Conservation (phyloP, 2,888 invertebrate genomes). For the Caenorhabditis angaria region DNA sequence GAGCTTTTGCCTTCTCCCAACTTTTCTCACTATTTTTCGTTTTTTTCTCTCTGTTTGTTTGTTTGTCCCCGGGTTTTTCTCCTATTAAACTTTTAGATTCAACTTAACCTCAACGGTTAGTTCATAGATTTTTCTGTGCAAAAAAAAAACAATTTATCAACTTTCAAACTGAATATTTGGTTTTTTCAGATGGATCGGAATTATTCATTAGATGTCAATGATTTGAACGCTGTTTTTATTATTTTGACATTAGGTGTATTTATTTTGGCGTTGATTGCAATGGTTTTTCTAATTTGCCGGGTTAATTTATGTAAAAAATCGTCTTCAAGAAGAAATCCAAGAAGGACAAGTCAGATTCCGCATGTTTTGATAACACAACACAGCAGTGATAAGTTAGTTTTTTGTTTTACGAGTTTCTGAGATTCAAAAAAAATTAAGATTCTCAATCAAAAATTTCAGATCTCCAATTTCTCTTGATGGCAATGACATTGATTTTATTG, state of each 20-base stretch:
- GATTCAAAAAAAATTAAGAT: too few species aligned
- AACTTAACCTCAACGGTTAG: background rate
- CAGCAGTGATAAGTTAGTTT: slow-evolving; percentile 36
- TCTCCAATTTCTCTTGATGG: slow-evolving; percentile 42
- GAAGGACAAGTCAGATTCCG: slow-evolving; percentile 27
- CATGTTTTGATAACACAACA: slow-evolving; percentile 41
- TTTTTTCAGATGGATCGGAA: slow-evolving; percentile 18
- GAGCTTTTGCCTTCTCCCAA: background rate
- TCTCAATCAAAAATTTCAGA: slow-evolving; percentile 13
- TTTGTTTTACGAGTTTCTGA: background rate
- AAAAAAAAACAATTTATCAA: too few species aligned
- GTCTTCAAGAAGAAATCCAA: slow-evolving; percentile 10
- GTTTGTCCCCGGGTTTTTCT: background rate
- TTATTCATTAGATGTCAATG: slow-evolving; percentile 19
- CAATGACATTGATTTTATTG: slow-evolving; percentile 63
- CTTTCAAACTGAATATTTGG: too few species aligned
- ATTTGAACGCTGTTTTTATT: slow-evolving; percentile 45
- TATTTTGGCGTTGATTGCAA: slow-evolving; percentile 18
- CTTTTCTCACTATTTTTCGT: background rate
- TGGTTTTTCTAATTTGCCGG: slow-evolving; percentile 36
- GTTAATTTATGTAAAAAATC: slow-evolving; percentile 38
- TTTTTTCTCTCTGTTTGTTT: slow-evolving; percentile 24
- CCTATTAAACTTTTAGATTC: background rate
- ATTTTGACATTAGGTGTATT: slow-evolving; percentile 33
- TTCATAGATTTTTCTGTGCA: background rate